Evolutionary conservation across 2,113 vertebrate genomes (phyloP).

Genomic region (Lophochroa leadbeateri): DNA sequence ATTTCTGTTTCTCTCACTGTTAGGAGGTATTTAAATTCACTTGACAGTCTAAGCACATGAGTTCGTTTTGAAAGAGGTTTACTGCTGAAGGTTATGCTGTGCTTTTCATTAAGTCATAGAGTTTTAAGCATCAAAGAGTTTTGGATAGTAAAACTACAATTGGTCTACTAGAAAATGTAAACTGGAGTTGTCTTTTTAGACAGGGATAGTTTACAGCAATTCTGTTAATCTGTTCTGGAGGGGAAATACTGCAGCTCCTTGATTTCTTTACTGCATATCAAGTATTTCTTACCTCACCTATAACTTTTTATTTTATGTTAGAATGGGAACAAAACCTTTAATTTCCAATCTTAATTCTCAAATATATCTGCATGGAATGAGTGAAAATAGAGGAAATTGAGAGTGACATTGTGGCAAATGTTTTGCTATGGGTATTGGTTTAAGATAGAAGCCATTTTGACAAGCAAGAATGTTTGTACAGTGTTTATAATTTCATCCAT

Average conservation of each 20-base stretch:
- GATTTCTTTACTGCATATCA: background rate
- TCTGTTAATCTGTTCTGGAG: background rate
- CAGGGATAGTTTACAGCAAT: background rate
- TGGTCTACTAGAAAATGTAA: constrained; percentile 27
- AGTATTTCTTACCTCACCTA: background rate
- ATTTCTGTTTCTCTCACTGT: background rate
- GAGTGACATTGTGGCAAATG: background rate
- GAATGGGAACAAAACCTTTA: background rate
- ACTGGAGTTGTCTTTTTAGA: background rate
- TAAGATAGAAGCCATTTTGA: background rate
- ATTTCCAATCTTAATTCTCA: background rate
- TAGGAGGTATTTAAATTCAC: constrained; percentile 37
- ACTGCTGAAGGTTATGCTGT: constrained; percentile 50
- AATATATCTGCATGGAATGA: background rate
- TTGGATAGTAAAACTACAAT: constrained; percentile 29
- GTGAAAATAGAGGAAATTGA: background rate
- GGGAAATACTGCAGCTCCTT: background rate
- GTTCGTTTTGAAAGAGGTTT: constrained; percentile 44
- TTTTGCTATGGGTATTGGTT: background rate
- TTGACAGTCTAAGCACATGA: constrained; percentile 57
- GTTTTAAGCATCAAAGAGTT: constrained; percentile 36
- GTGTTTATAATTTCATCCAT: background rate
- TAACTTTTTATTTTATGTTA: background rate
- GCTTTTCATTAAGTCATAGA: constrained; percentile 41
- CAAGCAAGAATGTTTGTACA: background rate